phyloP scores from a whole-genome alignment of 2,888 invertebrate species.

The Linnaemya vulpina region DNA sequence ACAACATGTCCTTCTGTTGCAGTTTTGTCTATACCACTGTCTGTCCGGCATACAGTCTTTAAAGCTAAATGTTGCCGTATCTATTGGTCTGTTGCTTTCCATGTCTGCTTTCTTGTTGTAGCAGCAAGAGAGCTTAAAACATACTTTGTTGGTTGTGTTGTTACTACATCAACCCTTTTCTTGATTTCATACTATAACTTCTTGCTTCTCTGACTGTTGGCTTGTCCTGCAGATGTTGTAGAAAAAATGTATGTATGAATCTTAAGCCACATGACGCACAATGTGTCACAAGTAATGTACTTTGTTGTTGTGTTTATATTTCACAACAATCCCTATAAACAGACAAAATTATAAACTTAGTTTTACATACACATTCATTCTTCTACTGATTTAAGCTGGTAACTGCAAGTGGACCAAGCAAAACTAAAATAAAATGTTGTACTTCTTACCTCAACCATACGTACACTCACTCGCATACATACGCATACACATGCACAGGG shows the following conservation, averaged over 20 bases:
- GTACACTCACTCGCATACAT: background rate
- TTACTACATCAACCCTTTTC: conserved; percentile 58
- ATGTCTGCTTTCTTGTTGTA: conserved; percentile 42
- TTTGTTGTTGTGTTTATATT: conserved; percentile 46
- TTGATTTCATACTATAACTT: conserved; percentile 11
- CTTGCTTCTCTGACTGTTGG: conserved; percentile 27
- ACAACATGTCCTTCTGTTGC: conserved; percentile 62
- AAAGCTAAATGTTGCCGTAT: conserved; percentile 29
- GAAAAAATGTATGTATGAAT: conserved; percentile 37
- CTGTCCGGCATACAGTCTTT: conserved; percentile 21
- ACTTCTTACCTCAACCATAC: conserved; percentile 8
- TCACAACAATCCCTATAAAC: conserved; percentile 66
- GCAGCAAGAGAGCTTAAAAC: conserved; percentile 45
- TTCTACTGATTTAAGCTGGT: conserved; percentile 39
- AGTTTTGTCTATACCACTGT: conserved; percentile 37
- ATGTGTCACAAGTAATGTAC: conserved; percentile 76
- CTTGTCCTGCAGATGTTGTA: conserved; percentile 54
- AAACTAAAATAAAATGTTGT: conserved; percentile 55
- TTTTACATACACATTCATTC: conserved; percentile 18
- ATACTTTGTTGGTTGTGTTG: conserved; percentile 56
- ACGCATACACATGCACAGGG: background rate
- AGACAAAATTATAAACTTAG: conserved; percentile 75
- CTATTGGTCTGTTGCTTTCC: conserved; percentile 42
- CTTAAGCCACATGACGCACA: conserved; percentile 75
- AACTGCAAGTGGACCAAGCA: conserved; percentile 64